Conservation (phyloP, 1,140 invertebrate genomes). For the Drosophila pandora region DNA sequence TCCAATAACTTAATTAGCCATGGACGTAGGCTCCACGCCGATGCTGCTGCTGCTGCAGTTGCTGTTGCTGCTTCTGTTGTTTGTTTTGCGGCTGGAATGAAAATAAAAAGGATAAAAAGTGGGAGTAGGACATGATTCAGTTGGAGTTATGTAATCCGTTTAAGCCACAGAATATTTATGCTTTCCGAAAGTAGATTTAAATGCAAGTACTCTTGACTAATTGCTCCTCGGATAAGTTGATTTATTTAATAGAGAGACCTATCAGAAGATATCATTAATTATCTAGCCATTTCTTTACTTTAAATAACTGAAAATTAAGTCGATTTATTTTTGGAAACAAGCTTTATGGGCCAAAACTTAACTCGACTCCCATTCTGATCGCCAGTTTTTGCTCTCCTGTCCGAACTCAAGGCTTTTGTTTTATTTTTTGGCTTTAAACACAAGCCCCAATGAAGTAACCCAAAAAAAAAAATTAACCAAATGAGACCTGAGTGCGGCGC, state of each 20-base stretch:
- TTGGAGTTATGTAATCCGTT: conserved; percentile 26
- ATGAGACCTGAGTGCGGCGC: conserved; percentile 64
- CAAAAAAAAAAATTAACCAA: background rate
- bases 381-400: conserved; percentile 16
- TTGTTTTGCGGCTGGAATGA: conserved; percentile 28
- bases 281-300: too few species aligned
- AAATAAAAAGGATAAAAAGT: conserved; percentile 29
- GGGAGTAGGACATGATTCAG: conserved; percentile 36
- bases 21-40: conserved; percentile 43
- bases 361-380: conserved; percentile 9
- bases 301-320: background rate
- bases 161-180: conserved; percentile 15
- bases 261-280: too few species aligned
- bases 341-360: too few species aligned
- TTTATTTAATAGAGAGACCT: background rate
- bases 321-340: background rate
- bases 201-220: background rate
- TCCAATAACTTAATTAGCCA: conserved; percentile 79
- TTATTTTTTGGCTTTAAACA: conserved; percentile 34
- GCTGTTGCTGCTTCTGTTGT: conserved; percentile 18
- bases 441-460: conserved; percentile 8
- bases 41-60: conserved; percentile 19
- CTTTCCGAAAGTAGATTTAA: background rate
- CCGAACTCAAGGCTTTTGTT: conserved; percentile 58
- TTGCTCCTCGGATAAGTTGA: background rate